Base-by-base conservation (phyloP, 1,140 invertebrate species). In the Drosophila paulistorum region DNA sequence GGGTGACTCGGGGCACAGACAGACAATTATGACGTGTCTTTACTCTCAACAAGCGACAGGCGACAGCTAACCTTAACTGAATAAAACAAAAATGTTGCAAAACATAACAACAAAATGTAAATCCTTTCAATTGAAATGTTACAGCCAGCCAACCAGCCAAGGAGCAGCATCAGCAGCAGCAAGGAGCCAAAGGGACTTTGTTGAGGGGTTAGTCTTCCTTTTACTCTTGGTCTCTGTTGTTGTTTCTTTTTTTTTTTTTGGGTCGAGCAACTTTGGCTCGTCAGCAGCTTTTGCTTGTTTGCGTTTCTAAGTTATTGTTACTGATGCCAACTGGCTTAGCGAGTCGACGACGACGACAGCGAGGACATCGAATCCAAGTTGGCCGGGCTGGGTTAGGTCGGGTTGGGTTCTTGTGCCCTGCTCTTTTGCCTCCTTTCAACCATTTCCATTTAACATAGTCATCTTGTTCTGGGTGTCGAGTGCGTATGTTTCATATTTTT, bases 81-180 rank as follows among this genome's bases (percentile, higher is more conserved):
- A 20, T 86, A 77, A 77, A 79, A 87, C 83, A 87, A 87, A 82
- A 87, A 89, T 87, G 83, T 64, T 86, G 83, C 74, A 74, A 79
- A 83, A 83, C 70, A 87, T 69, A 76, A 86, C 76, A 86, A 87
- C 83, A 83, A 87, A 86, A 86, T 86, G 83, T 80, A 86, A 86
- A 86, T 86, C 83, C 83, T 87, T 83, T 87, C 83, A 87, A 86
- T 86, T 86, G 83, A 86, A 86, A 86, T 82, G 83, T 87, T 69
- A 87, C 83, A 79, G 65, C 68, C 41, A 65, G 30, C 30, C 23
- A 61, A 3, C 3, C 37, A 13, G 37, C 68, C 71, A 63, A 63
- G 69, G 65, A 62, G 65, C 30, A 58, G 39, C 35, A 37, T 9
- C 35, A 65, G 61, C 65, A 60, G 45, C 64, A 55, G 30, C 30